Base-by-base conservation (phyloP, 2,113 vertebrate genomes). In the Thamnaconus septentrionalis region DNA sequence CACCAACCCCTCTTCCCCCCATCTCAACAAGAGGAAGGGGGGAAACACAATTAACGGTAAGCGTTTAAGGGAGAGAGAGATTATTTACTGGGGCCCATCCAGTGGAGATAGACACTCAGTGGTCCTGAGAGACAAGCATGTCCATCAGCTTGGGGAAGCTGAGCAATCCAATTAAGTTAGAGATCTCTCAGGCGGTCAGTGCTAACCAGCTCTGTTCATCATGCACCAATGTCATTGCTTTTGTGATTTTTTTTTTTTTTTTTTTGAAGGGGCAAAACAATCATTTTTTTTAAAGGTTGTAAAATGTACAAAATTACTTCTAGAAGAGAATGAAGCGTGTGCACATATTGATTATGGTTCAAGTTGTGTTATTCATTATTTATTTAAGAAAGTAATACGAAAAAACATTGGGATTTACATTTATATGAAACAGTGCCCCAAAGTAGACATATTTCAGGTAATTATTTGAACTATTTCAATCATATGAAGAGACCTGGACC, bases 11-110 rank as follows among this genome's bases (percentile, higher is more conserved):
- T n/a, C 41, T 56, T 43, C 7, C 51, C 51, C 69, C n/a, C 65
- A 67, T 77, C 73, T 82, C 68, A 64, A 83, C 67, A 66, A 73
- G 80, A 54, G 60, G 57, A 45, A 41, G 78, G 58, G 53, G 40
- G 43, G 60, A 51, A 85, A 88, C 85, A 90, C 87, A 91, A 92
- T 91, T 91, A 92, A 91, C 80, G 64, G 78, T 88, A 85, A 92
- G 80, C 75, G 68, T 88, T 90, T 85, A 86, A 74, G 18, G 18
- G 56, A 67, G 79, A 79, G 78, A 75, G 78, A 84, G 88, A 86
- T 91, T 90, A 89, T 90, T 89, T 89, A 90, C 88, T 81, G 85
- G 82, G 86, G 82, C 86, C 73, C 81, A 81, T 89, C 85, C 79
- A 83, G 77, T 75, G 78, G 69, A 89, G 85, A 80, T 81, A 86